A percentile compares a stretch with the other conserved stretches of the same genome.
Conservation (phyloP, 2,113 vertebrate species). For the Pristiophorus japonicus region DNA sequence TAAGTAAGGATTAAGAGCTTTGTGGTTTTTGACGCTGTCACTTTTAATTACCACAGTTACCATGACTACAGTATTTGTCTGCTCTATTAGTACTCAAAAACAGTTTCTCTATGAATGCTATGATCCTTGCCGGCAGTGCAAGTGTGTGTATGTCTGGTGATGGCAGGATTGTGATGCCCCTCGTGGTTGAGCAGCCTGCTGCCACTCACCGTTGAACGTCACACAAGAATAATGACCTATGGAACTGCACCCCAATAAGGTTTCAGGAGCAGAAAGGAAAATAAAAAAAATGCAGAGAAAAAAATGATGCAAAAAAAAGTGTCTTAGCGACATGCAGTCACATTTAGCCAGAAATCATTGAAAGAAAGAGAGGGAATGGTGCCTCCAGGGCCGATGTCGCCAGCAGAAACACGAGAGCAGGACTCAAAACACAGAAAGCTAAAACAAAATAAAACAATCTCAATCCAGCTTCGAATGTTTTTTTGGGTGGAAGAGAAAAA, state of each 20-base stretch:
- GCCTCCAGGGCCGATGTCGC: not conserved
- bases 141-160: not conserved
- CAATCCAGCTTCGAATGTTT: not conserved
- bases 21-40: not conserved
- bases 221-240: not conserved
- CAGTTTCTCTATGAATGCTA: not conserved
- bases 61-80: not conserved
- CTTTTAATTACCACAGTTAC: not conserved
- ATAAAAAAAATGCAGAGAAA: not conserved
- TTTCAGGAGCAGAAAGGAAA: not conserved
- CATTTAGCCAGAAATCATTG: not conserved
- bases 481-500: not conserved
- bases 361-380: not conserved
- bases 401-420: not conserved
- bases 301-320: not conserved
- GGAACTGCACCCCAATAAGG: too few species aligned
- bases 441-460: not conserved
- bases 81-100: not conserved
- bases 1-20: not conserved
- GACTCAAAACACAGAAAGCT: not conserved
- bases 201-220: not conserved
- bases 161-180: not conserved
- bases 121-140: not conserved
- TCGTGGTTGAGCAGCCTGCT: not conserved
- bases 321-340: not conserved